Evolutionary conservation across 2,797 vertebrate species (phyloP), one percentile per base, ranked within the genome.

Genomic region (Hoplostethus mediterraneus): DNA sequence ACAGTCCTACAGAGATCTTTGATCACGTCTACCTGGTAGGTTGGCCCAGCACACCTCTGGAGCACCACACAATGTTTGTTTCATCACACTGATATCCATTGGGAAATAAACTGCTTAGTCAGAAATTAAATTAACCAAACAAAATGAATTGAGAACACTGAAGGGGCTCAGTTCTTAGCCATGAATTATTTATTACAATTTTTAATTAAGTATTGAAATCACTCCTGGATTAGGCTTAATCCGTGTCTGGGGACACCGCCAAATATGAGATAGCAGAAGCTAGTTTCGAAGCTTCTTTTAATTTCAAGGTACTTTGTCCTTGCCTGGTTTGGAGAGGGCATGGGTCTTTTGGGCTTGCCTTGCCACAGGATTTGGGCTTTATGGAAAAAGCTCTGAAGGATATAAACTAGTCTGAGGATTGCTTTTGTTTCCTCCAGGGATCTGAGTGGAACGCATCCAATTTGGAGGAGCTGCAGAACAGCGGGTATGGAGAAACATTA

Each of bases 391-490:
- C 73, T 86, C 48, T 59, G 28, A 77, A 83, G 68, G 57, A 69
- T 71, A 63, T 67, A 63, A 83, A 80, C 78, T 75, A 71, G 69
- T 81, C 81, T 87, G 57, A 90, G 63, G 75, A 58, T 81, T 88
- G 75, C 55, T 74, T 85, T 85, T 87, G 70, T 89, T 92, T 88
- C 75, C 81, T 91, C 71, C 91, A 99, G 98, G 98, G 98, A 81
- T 99, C 98, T 0, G 98, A 99, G 82, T 99, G 98, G 98, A 99
- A 99, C 30, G 98, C 98, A 66, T 99, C 97, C 79, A 99, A 99
- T 89, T 85, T 99, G 87, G 98, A 99, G 82, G 98, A 99, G 87
- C 92, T 99, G 85, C 98, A 99, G 92, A 97, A 95, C 83, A 95
- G 97, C 81, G 97, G 98, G 98, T 99, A 90, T 96, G 97, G 47